Evolutionary conservation across 2,888 invertebrate genomes (phyloP).

Genomic region (Diachrysia chrysitis): DNA sequence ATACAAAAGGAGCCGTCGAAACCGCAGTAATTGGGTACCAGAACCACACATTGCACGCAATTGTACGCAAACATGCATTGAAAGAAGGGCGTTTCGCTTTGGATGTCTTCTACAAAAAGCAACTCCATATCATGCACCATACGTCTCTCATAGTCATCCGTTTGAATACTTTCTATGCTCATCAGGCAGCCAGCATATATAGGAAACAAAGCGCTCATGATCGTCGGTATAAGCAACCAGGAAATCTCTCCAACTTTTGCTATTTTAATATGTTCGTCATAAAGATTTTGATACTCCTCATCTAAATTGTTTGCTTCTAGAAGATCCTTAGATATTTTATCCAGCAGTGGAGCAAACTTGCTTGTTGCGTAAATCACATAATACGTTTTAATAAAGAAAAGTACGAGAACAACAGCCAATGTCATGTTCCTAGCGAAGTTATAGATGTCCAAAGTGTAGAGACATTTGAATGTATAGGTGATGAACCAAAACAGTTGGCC

Average conservation of each 20-base stretch:
- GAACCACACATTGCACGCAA: conserved; percentile 65
- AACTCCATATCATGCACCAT: conserved; percentile 80
- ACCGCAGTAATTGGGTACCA: conserved; percentile 72
- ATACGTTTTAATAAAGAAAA: conserved; percentile 77
- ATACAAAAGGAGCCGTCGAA: conserved; percentile 81
- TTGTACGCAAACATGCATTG: conserved; percentile 75
- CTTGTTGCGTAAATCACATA: conserved; percentile 69
- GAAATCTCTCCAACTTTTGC: conserved; percentile 68
- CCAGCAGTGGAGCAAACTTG: conserved; percentile 66
- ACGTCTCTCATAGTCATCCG: conserved; percentile 65
- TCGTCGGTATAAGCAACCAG: conserved; percentile 73
- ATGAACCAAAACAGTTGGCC: conserved; percentile 73
- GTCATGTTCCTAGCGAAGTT: conserved; percentile 76
- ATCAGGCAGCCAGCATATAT: conserved; percentile 70
- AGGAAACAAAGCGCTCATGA: conserved; percentile 72
- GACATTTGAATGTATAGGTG: conserved; percentile 68
- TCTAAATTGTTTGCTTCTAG: conserved; percentile 70
- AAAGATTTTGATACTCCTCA: conserved; percentile 70
- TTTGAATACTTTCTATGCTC: conserved; percentile 69
- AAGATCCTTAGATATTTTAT: conserved; percentile 72
- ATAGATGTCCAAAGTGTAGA: conserved; percentile 67
- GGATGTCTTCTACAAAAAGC: conserved; percentile 71
- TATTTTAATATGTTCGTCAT: conserved; percentile 67
- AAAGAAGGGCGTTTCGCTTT: conserved; percentile 76
- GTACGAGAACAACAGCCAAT: conserved; percentile 65